Base-by-base conservation (phyloP, 2,113 vertebrate species). In the Passer montanus region DNA sequence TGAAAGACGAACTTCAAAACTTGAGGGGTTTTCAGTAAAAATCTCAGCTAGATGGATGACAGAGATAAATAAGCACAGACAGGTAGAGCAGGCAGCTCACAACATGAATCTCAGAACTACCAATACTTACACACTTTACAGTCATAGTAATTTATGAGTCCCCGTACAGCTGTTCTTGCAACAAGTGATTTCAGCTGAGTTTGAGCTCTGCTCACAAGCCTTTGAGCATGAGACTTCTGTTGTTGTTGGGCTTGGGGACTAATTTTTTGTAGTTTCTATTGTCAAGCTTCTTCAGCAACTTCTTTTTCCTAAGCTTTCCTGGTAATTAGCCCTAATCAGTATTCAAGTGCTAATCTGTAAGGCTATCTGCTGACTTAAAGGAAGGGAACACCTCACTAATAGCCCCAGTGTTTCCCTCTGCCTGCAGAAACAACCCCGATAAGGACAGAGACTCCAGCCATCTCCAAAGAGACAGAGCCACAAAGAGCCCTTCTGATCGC, bases 401-500 rank as follows among this genome's bases (percentile, higher is more conserved):
- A 94, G 97, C 70, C 82, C 26, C 70, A 97, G 97, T 97, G 97
- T 98, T 97, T 97, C 93, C 95, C 92, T 90, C 55, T 69, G 96
- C 88, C 96, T 83, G 83, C 81, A 76, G 96, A 80, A 91, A 90
- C 90, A 89, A 83, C 66, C 67, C 39, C 2, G 93, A 95, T 93
- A 90, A 95, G 97, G 96, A 98, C 97, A 98, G 97, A 98, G 96
- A 72, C 96, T 96, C 81, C 93, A 98, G 97, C 97, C 97, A 97
- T 96, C 95, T 95, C 91, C 58, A 83, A 85, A 95, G 95, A 91
- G 72, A 87, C 80, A 84, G 89, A 75, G 50, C 88, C 98, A 98
- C 98, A 98, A 98, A 98, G 98, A 94, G 73, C 97, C 91, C 95
- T 94, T 97, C 97, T 97, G 97, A 98, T 98, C 16, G 12, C 72